These are phyloP conservation scores for Hemicordylus capensis DNA, from an alignment of 2,113 vertebrate species.

Conservation along the genomic window DNA sequence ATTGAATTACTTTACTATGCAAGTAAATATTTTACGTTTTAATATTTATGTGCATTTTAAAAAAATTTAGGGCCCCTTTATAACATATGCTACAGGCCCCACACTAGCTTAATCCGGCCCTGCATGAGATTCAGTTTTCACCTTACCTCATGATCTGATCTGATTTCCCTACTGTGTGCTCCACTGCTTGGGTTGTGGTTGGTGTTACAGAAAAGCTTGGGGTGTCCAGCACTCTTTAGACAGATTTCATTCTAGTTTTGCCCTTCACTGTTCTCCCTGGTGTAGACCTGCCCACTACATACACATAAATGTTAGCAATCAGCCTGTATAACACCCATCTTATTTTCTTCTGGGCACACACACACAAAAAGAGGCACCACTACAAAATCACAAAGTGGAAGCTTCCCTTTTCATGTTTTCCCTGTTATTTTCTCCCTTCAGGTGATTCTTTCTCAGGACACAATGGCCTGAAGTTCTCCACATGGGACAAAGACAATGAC, in stretches of 20 bases:
- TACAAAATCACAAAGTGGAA: neutral
- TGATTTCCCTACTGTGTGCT: neutral
- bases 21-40: too few species aligned
- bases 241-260: neutral
- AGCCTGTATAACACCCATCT: neutral
- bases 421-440: slow-evolving; percentile 31
- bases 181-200: neutral
- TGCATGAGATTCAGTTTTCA: neutral
- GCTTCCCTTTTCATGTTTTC: neutral
- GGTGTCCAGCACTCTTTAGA: neutral
- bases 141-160: neutral
- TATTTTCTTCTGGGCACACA: neutral
- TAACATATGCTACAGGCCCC: too few species aligned
- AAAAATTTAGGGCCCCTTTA: too few species aligned
- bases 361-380: neutral
- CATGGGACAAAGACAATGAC: slow-evolving; percentile 70
- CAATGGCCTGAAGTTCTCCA: slow-evolving; percentile 70
- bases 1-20: too few species aligned
- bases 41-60: too few species aligned
- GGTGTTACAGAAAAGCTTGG: neutral
- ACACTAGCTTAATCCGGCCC: too few species aligned
- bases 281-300: neutral
- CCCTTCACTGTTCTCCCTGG: neutral
- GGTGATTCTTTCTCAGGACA: slow-evolving; percentile 81
- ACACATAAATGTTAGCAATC: neutral